These are phyloP conservation scores for Amphiprion ocellaris DNA, from an alignment of 2,113 vertebrate species.

Conservation along the genomic window DNA sequence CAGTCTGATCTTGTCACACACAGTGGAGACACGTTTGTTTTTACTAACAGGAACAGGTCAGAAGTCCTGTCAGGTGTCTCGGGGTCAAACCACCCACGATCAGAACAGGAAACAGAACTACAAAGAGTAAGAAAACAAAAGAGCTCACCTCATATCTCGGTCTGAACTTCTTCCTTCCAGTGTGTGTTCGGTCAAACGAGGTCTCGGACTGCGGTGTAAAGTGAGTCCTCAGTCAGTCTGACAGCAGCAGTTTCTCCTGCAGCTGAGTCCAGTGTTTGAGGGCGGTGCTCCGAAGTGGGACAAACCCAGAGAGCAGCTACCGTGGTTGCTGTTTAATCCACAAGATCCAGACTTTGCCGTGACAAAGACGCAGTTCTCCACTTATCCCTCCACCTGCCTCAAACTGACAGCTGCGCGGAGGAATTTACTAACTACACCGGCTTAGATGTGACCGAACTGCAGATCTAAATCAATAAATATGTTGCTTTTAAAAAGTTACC, in stretches of 20 bases:
- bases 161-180: not conserved
- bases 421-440: not conserved
- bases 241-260: slow-evolving; percentile 28
- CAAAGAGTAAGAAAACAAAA: not conserved
- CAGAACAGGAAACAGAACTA: not conserved
- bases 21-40: too few relatives aligned
- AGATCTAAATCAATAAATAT: not conserved
- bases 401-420: not conserved
- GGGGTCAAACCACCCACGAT: not conserved
- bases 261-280: slow-evolving; percentile 33
- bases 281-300: slow-evolving; percentile 64
- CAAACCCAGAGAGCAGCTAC: slow-evolving; percentile 45
- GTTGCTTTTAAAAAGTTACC: too few relatives aligned
- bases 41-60: not conserved
- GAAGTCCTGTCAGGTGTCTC: slow-evolving; percentile 47
- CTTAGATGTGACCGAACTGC: not conserved
- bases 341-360: slow-evolving; percentile 8
- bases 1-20: not conserved
- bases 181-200: not conserved
- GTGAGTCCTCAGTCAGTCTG: slow-evolving; percentile 34
- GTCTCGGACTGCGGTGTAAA: not conserved
- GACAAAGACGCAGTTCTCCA: not conserved
- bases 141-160: slow-evolving; percentile 27
- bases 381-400: not conserved
- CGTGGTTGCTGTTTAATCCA: slow-evolving; percentile 32